phyloP scores from a whole-genome alignment of 2,113 vertebrate species.

The Halcyon malimbica region DNA sequence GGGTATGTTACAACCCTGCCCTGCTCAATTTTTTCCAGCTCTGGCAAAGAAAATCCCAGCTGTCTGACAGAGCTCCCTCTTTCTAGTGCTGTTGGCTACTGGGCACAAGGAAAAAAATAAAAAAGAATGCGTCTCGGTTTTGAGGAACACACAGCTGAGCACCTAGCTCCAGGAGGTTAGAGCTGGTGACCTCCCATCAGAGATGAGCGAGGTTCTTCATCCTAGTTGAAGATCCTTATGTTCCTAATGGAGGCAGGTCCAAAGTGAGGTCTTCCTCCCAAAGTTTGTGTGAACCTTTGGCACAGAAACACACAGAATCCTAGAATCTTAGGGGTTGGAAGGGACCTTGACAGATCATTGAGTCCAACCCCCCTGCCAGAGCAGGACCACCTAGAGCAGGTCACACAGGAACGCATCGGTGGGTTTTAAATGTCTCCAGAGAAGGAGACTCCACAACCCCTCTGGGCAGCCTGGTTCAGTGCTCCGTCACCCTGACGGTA shows the following conservation, averaged over 20 bases:
- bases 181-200: not conserved
- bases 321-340: no score
- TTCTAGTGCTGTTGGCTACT: not conserved
- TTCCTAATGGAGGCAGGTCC: not conserved
- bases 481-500: no score
- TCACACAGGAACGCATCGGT: no score
- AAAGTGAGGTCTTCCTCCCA: not conserved
- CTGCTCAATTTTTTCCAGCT: not conserved
- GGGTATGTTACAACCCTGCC: not conserved
- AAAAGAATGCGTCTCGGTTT: fast-evolving
- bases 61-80: not conserved
- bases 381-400: no score
- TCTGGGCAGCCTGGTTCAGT: no score
- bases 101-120: not conserved
- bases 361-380: no score
- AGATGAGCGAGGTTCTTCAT: not conserved
- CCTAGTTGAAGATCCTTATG: not conserved
- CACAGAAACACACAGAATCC: no score
- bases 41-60: not conserved
- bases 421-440: no score
- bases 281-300: not conserved
- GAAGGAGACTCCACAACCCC: no score
- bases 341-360: no score
- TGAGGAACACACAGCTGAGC: not conserved
- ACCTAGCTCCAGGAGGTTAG: not conserved